Conservation (phyloP, 2,888 invertebrate species). For the Amblyjoppa proteus region DNA sequence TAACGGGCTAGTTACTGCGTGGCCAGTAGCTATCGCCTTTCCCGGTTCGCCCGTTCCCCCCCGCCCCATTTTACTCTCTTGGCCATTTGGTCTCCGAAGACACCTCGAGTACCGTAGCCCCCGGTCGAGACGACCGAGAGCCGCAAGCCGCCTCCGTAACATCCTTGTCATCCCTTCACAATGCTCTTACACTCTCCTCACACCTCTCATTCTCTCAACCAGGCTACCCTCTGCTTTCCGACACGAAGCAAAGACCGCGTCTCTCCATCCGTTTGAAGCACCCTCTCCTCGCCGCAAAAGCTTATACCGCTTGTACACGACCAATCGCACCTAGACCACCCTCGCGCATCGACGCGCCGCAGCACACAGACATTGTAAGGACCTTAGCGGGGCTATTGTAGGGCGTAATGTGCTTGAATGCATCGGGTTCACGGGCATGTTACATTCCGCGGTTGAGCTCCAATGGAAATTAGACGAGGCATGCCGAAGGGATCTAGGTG, state of each 20-base stretch:
- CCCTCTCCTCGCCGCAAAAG: slow-evolving; percentile 44
- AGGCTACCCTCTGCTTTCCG: slow-evolving; percentile 7
- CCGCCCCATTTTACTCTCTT: slow-evolving; percentile 20
- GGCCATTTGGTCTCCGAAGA: slow-evolving; percentile 35
- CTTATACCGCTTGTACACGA: slow-evolving; percentile 41
- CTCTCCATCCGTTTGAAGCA: slow-evolving; percentile 35
- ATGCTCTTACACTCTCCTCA: slow-evolving; percentile 34
- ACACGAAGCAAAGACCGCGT: slow-evolving; percentile 12
- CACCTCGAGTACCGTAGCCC: slow-evolving; percentile 29
- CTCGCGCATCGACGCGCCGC: not conserved
- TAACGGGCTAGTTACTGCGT: slow-evolving; percentile 59
- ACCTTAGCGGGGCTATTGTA: slow-evolving; percentile 31
- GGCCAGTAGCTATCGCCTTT: slow-evolving; percentile 16
- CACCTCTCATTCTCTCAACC: slow-evolving; percentile 24
- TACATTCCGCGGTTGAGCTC: slow-evolving; percentile 60
- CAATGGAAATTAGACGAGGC: slow-evolving; percentile 57
- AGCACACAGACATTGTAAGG: not conserved
- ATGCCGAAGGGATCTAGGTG: slow-evolving; percentile 28
- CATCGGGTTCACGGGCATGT: slow-evolving; percentile 41
- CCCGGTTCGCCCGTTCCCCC: slow-evolving; percentile 6
- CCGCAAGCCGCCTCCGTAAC: slow-evolving; percentile 49
- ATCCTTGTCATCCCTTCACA: slow-evolving; percentile 36
- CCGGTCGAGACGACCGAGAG: slow-evolving; percentile 23
- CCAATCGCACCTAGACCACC: slow-evolving; percentile 33
- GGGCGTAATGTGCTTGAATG: slow-evolving; percentile 43